phyloP scores from a whole-genome alignment of 2,888 invertebrate genomes.

The Drosophila mettleri region DNA sequence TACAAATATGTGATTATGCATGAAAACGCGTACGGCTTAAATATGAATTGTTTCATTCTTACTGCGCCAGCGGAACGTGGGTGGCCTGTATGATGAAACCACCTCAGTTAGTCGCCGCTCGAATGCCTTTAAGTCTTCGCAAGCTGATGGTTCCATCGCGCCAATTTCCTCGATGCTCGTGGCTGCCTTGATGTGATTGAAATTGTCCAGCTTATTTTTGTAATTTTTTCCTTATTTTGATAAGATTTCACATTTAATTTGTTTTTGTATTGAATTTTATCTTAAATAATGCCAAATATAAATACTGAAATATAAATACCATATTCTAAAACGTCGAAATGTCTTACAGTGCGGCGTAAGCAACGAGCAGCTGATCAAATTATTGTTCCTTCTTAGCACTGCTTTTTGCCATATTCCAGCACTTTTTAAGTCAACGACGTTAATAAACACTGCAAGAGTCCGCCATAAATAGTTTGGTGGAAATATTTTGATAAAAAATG shows the following conservation, averaged over 20 bases:
- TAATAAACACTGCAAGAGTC: conserved; percentile 43
- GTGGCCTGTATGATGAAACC: conserved; percentile 97
- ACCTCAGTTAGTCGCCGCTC: conserved; percentile 98
- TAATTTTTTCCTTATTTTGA: conserved; percentile 58
- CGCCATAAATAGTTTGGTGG: conserved; percentile 46
- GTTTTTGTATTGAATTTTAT: conserved; percentile 57
- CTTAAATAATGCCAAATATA: conserved; percentile 32
- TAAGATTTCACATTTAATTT: conserved; percentile 72
- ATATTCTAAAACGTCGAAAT: conserved; percentile 6
- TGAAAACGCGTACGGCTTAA: too few relatives aligned
- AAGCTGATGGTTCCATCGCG: conserved; percentile 93
- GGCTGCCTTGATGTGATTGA: conserved; percentile 66
- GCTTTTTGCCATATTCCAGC: conserved; percentile 1
- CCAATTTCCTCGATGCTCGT: conserved; percentile 77
- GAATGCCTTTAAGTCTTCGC: conserved; percentile 99
- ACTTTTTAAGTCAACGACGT: conserved; percentile 5
- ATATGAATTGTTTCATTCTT: conserved; percentile 83
- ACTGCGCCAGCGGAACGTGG: conserved; percentile 98
- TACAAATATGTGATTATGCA: neutral
- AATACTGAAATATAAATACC: conserved; percentile 31
- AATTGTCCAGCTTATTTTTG: conserved; percentile 74
- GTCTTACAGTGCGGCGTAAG: neutral
- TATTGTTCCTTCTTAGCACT: conserved; percentile 16
- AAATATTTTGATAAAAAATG: conserved; percentile 45
- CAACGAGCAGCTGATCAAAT: conserved; percentile 36